Evolutionary conservation across 2,797 vertebrate species (phyloP).

Genomic region (Macropus fuliginosus): DNA sequence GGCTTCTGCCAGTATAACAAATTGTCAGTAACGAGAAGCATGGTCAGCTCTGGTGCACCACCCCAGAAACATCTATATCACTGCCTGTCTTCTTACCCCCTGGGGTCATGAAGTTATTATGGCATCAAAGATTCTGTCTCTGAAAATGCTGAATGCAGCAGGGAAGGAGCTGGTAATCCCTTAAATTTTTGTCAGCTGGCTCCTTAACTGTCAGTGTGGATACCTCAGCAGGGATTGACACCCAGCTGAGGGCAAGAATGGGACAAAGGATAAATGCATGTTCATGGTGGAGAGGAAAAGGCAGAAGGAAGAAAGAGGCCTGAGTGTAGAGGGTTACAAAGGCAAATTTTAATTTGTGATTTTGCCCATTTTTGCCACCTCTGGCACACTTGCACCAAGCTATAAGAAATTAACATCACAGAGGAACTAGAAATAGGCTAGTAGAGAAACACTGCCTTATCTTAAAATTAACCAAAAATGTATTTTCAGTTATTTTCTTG

Average conservation of each 20-base stretch:
- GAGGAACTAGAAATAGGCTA: not conserved
- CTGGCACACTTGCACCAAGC: not conserved
- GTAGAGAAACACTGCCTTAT: not conserved
- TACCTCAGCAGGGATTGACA: not conserved
- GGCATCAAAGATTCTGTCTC: not conserved
- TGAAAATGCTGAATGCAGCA: not conserved
- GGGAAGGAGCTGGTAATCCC: not conserved
- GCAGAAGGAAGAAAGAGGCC: not conserved
- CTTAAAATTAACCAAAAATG: not conserved
- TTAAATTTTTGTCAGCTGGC: not conserved
- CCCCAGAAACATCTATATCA: not conserved
- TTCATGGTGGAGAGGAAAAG: not conserved
- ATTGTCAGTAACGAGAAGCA: not conserved
- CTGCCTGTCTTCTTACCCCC: not conserved
- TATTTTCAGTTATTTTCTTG: not conserved
- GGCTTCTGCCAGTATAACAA: not conserved
- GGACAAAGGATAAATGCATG: not conserved
- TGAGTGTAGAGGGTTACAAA: not conserved
- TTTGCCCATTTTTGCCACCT: not conserved
- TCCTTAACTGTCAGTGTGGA: not conserved
- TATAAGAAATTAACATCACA: not conserved
- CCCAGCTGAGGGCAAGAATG: not conserved
- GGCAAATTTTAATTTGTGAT: not conserved
- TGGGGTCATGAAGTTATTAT: not conserved
- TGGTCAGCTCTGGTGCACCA: not conserved